Conservation (phyloP, 2,797 vertebrate genomes). For the Sebastes melanostomus region DNA sequence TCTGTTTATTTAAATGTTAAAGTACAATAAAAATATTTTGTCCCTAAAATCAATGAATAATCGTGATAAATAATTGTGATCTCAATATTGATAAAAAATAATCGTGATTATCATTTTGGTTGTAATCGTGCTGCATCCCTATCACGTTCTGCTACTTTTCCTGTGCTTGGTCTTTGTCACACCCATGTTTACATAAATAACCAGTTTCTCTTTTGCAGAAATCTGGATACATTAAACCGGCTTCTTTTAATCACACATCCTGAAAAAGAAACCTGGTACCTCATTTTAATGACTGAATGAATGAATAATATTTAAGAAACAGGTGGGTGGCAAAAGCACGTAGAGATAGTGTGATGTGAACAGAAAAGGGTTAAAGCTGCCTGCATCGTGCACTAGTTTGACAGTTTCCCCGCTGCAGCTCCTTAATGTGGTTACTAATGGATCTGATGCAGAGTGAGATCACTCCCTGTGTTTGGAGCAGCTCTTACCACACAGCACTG, state of each 20-base stretch:
- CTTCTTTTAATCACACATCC: background rate
- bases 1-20: no score
- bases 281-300: background rate
- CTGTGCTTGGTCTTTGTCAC: no score
- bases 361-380: background rate
- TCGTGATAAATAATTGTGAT: no score
- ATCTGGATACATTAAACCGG: no score
- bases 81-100: no score
- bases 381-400: background rate
- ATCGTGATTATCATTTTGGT: no score
- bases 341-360: background rate
- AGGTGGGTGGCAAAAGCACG: background rate
- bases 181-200: no score
- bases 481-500: background rate
- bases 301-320: background rate
- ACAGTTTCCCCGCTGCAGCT: background rate
- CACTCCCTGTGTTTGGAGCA: background rate
- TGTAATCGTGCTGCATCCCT: no score
- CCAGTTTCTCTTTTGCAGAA: no score
- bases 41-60: no score
- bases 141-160: no score
- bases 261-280: background rate
- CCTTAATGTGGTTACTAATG: slow-evolving; percentile 17
- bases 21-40: no score
- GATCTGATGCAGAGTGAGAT: background rate